Percentiles rank a stretch among this genome's conserved stretches.
Conservation (phyloP, 2,113 vertebrate species). For the Melanerpes aurifrons region DNA sequence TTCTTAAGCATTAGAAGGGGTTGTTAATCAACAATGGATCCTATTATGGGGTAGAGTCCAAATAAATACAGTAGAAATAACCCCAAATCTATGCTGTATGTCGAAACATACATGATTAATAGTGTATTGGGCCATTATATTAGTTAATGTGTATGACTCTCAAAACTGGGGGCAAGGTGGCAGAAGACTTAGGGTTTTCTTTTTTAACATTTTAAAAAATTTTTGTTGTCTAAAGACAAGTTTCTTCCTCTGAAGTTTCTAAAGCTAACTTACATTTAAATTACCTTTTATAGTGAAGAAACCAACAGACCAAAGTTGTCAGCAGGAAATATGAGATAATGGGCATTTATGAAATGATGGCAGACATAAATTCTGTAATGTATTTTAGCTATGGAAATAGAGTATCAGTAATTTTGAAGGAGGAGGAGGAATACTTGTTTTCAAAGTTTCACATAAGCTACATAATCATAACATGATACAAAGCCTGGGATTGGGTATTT, state of each 20-base stretch:
- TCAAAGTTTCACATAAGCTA: neutral
- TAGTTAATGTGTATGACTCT: neutral
- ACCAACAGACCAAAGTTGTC: neutral
- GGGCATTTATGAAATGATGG: neutral
- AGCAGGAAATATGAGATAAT: neutral
- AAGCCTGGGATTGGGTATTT: neutral
- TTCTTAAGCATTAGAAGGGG: neutral
- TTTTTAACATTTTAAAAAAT: neutral
- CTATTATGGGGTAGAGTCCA: neutral
- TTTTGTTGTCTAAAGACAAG: neutral
- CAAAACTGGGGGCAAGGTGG: neutral
- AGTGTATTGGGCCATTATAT: neutral
- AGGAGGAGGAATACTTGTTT: neutral
- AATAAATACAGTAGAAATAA: neutral
- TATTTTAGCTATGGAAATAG: neutral
- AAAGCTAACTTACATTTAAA: neutral
- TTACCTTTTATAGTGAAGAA: neutral
- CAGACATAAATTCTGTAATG: neutral
- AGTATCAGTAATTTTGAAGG: neutral
- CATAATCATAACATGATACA: rapidly evolving
- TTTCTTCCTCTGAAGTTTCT: neutral
- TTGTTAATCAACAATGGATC: neutral
- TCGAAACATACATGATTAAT: neutral
- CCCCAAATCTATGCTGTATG: neutral
- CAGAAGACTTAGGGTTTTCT: neutral